phyloP scores from a whole-genome alignment of 2,797 vertebrate species.

The Anomalospiza imberbis region DNA sequence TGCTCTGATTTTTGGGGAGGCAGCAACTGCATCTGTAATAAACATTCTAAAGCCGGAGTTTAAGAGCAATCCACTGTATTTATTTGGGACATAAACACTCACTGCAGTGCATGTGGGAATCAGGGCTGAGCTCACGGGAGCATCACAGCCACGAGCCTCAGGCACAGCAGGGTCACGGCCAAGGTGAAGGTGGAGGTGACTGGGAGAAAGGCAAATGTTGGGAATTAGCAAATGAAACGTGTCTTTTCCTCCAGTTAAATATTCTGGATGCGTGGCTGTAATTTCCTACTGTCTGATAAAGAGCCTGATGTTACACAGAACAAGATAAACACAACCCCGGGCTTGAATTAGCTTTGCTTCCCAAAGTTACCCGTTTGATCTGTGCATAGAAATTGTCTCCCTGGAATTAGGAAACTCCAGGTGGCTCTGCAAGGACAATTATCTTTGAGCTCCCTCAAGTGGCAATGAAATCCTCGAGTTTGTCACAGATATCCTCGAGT shows the following conservation, averaged over 20 bases:
- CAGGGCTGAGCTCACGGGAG: slow-evolving; percentile 49
- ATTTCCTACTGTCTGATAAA: neutral
- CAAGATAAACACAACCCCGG: neutral
- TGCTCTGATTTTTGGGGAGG: slow-evolving; percentile 68
- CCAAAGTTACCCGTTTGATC: neutral
- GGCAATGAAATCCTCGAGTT: neutral
- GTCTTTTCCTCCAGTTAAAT: neutral
- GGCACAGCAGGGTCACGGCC: slow-evolving; percentile 65
- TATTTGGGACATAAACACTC: slow-evolving; percentile 73
- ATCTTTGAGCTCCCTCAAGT: slow-evolving; percentile 32
- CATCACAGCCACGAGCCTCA: slow-evolving; percentile 49
- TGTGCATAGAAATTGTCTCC: fast-evolving
- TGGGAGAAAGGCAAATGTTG: slow-evolving; percentile 31
- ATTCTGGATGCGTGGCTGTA: neutral
- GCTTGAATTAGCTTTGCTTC: neutral
- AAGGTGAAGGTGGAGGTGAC: slow-evolving; percentile 53
- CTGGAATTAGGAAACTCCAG: neutral
- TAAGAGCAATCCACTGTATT: slow-evolving; percentile 68
- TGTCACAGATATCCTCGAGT: fast-evolving
- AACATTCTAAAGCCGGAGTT: slow-evolving; percentile 59
- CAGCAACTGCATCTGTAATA: slow-evolving; percentile 67
- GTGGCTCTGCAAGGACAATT: neutral
- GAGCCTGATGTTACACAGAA: neutral
- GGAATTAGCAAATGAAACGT: slow-evolving; percentile 8
- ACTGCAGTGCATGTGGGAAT: slow-evolving; percentile 58